A percentile compares a stretch with the other conserved stretches of the same genome.
Conservation (phyloP, 2,888 invertebrate species). For the Aphelenchoides bicaudatus region DNA sequence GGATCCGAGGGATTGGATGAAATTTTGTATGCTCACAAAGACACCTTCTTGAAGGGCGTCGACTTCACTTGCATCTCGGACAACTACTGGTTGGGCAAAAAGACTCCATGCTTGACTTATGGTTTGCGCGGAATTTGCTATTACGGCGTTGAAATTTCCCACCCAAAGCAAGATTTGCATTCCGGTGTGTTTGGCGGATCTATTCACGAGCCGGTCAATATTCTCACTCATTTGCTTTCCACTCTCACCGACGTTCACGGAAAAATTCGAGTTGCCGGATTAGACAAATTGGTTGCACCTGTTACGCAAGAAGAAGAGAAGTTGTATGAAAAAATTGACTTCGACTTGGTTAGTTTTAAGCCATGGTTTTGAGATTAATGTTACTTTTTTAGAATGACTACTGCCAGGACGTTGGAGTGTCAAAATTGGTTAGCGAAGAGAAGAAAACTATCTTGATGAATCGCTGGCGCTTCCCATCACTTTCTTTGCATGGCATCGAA, state of each 20-base stretch:
- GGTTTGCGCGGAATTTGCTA: slow-evolving; percentile 77
- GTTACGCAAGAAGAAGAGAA: slow-evolving; percentile 62
- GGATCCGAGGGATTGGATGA: slow-evolving; percentile 93
- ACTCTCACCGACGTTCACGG: slow-evolving; percentile 81
- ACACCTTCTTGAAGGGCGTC: slow-evolving; percentile 66
- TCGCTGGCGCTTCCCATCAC: slow-evolving; percentile 87
- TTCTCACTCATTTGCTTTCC: slow-evolving; percentile 80
- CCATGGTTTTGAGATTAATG: slow-evolving; percentile 9
- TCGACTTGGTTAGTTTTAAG: slow-evolving; percentile 67
- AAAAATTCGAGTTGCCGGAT: slow-evolving; percentile 70
- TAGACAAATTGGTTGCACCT: slow-evolving; percentile 79
- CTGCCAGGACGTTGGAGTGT: slow-evolving; percentile 70
- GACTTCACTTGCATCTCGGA: slow-evolving; percentile 96
- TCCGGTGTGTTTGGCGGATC: slow-evolving; percentile 93
- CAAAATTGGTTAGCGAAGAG: slow-evolving; percentile 70
- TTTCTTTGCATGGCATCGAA: slow-evolving; percentile 92
- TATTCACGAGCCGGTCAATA: slow-evolving; percentile 84
- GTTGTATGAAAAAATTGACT: slow-evolving; percentile 78
- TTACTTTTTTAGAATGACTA: slow-evolving; percentile 67
- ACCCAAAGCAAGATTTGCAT: slow-evolving; percentile 83
- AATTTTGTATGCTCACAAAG: slow-evolving; percentile 68
- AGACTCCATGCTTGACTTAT: slow-evolving; percentile 94
- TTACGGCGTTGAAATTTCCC: slow-evolving; percentile 76
- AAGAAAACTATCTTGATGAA: slow-evolving; percentile 79
- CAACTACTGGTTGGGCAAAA: slow-evolving; percentile 95